These are phyloP conservation scores for Neomorphus geoffroyi DNA, from an alignment of 2,797 vertebrate species.

Conservation along the genomic window DNA sequence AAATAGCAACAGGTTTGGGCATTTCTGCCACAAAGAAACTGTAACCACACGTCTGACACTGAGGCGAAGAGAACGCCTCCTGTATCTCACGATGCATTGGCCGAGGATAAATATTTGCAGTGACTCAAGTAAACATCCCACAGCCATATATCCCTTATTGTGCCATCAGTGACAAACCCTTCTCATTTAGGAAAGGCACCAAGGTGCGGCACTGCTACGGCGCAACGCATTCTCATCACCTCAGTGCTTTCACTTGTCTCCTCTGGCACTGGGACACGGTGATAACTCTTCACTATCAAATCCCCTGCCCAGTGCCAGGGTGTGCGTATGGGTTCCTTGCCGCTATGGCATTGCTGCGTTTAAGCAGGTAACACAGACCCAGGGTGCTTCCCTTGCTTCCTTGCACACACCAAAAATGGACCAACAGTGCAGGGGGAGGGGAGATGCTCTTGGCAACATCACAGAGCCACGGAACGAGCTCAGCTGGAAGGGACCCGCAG, in stretches of 20 bases:
- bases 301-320: background rate
- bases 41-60: background rate
- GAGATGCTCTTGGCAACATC: background rate
- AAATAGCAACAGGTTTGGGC: background rate
- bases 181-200: background rate
- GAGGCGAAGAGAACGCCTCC: background rate
- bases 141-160: background rate
- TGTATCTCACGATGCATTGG: fast-evolving
- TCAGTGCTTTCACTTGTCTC: background rate
- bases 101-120: background rate
- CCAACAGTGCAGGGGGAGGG: no score
- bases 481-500: no score
- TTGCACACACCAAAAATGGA: background rate
- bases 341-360: background rate
- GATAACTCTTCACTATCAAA: background rate
- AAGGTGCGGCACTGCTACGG: background rate
- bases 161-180: background rate
- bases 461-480: no score
- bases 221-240: fast-evolving
- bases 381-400: background rate
- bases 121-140: background rate
- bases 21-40: background rate
- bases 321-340: background rate
- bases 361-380: background rate
- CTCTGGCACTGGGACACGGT: background rate